Evolutionary conservation across 2,888 invertebrate genomes (phyloP), one percentile per base, ranked within the genome.

Genomic region (Habroteleia sp.): DNA sequence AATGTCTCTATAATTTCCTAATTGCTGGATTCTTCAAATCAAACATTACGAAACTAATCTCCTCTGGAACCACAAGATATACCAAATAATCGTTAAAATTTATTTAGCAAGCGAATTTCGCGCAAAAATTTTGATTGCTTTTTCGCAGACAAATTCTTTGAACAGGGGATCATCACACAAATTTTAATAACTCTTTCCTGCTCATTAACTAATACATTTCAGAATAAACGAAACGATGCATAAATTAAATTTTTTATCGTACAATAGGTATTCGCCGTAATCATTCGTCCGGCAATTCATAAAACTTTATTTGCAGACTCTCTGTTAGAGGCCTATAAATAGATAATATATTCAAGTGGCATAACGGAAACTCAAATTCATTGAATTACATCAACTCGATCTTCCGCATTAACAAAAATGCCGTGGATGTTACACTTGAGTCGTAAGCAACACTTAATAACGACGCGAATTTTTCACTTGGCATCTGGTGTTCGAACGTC

Each of bases 341-440:
- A 65, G 69, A 52, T 75, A 75, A 75, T 75, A 52, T 75, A 69
- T 75, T 58, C 75, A 65, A 60, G 52, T 39, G 50, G 8, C 46
- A 27, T 74, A 74, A 74, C 74, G 74, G 65, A 65, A 62, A 33
- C 54, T 48, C 13, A 52, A 63, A 74, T 74, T 68, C 68, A 29
- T 58, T 20, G 33, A 39, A 27, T 66, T 60, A 60, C 60, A 60
- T 54, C 58, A 63, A 41, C 33, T 8, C 14, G 14, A 56, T 60
- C 41, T 60, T 44, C 20, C 23, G 14, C 31, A 16, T 31, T 11
- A 1, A 35, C 17, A 27, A 66, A 66, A 56, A 66, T 11, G 10
- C 27, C 44, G 5, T 20, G 8, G 7, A 27, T 27, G 41, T 27
- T 48, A 48, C 29, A 42, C 33, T 33, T 58, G 33, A 7, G 1